A percentile compares a stretch with the other conserved stretches of the same genome.
phyloP scores from a whole-genome alignment of 2,113 vertebrate species.

The Lipotes vexillifer region DNA sequence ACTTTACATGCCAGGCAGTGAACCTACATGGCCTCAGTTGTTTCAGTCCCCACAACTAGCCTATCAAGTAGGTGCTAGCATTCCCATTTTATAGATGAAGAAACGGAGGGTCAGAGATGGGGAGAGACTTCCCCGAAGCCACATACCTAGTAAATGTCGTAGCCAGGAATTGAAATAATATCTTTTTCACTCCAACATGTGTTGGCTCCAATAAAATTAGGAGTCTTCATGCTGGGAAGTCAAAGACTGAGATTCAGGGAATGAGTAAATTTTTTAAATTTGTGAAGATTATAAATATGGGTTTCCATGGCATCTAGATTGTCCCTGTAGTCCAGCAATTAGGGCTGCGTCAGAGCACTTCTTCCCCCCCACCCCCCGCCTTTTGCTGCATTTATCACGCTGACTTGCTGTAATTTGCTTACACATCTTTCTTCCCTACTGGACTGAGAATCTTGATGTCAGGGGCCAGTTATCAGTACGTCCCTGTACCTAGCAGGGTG shows the following conservation, averaged over 20 bases:
- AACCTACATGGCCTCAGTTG: neutral
- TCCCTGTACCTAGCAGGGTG: neutral
- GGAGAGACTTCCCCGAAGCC: neutral
- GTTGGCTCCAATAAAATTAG: neutral
- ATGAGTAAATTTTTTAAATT: accelerated
- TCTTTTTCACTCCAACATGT: neutral
- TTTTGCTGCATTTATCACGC: neutral
- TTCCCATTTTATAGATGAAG: neutral
- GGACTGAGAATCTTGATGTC: neutral
- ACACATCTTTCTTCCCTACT: neutral
- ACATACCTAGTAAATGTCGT: accelerated
- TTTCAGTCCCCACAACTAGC: accelerated
- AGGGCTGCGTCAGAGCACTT: neutral
- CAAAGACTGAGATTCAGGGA: neutral
- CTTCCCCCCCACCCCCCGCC: no score
- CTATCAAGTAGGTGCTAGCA: no score
- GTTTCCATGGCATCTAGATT: neutral
- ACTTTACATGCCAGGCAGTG: neutral
- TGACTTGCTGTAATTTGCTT: neutral
- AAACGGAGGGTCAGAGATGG: neutral
- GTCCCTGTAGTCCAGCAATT: neutral
- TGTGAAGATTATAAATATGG: neutral
- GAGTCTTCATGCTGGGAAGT: no score
- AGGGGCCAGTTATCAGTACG: neutral
- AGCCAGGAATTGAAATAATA: neutral